These are phyloP conservation scores for Peromyscus eremicus DNA, from an alignment of 2,797 vertebrate genomes.

Conservation along the genomic window DNA sequence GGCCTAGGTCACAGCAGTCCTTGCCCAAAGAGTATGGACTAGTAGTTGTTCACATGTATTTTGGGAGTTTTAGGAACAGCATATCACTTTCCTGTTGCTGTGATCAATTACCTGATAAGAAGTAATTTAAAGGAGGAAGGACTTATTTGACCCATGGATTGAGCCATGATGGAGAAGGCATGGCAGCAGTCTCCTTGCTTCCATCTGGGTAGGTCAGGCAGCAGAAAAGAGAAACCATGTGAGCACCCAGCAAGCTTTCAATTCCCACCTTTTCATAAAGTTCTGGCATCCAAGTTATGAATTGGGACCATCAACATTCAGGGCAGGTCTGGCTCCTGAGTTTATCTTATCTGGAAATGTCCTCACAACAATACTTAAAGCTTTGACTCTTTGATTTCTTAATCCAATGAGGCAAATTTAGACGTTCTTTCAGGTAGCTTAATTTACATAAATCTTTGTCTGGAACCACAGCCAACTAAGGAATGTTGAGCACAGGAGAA, in stretches of 20 bases:
- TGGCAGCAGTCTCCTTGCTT: background rate
- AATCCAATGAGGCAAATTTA: background rate
- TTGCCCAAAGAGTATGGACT: background rate
- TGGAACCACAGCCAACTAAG: background rate
- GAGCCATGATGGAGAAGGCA: background rate
- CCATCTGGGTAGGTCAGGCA: background rate
- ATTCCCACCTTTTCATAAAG: background rate
- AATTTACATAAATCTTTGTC: constrained; percentile 28
- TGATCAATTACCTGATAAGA: background rate
- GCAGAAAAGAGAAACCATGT: background rate
- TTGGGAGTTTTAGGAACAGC: constrained; percentile 13
- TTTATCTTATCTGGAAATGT: background rate
- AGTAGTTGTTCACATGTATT: background rate
- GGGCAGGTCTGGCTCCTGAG: background rate
- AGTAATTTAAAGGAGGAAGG: background rate
- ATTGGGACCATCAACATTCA: background rate
- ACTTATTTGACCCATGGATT: background rate
- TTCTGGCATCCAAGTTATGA: background rate
- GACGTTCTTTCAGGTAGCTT: background rate
- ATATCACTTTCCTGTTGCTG: background rate
- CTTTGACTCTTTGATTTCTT: background rate
- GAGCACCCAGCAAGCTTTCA: background rate
- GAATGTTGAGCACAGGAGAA: background rate
- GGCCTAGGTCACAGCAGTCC: background rate
- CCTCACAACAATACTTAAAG: background rate